phyloP scores from a whole-genome alignment of 2,888 invertebrate genomes.

The Xylophagus ater region DNA sequence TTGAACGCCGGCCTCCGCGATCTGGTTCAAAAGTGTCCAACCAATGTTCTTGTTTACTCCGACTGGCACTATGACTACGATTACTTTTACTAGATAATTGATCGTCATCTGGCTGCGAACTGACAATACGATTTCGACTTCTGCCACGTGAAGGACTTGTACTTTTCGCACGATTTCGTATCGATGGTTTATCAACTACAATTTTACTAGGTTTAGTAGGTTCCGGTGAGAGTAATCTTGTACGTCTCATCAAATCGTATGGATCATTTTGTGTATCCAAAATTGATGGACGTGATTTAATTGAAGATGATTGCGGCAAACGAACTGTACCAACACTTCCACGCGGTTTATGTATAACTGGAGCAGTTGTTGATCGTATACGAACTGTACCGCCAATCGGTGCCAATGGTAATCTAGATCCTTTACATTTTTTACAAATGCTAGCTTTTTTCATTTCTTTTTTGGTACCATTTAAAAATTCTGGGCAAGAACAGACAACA shows the following conservation, averaged over 20 bases:
- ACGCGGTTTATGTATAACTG: constrained; percentile 25
- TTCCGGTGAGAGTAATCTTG: constrained; percentile 55
- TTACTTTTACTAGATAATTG: constrained; percentile 30
- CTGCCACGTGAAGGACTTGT: constrained; percentile 47
- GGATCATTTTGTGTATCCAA: constrained; percentile 59
- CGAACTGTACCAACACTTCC: constrained; percentile 52
- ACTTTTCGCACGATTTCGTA: constrained; percentile 45
- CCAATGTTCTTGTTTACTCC: constrained; percentile 32
- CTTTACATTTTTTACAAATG: constrained; percentile 75
- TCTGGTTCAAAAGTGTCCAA: constrained; percentile 19
- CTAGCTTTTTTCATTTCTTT: constrained; percentile 61
- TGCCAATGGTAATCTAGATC: constrained; percentile 61
- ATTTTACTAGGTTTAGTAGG: too few relatives aligned
- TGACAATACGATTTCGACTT: constrained; percentile 41
- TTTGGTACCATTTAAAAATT: constrained; percentile 67
- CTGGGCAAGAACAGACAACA: constrained; percentile 69
- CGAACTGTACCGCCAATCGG: constrained; percentile 59
- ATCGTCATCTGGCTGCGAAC: constrained; percentile 23
- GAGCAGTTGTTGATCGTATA: constrained; percentile 32
- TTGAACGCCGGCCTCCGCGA: constrained; percentile 49
- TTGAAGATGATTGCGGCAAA: constrained; percentile 43
- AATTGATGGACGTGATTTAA: constrained; percentile 51
- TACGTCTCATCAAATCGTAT: constrained; percentile 72
- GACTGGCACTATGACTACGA: constrained; percentile 43
- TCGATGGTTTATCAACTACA: constrained; percentile 43